A percentile compares a stretch with the other conserved stretches of the same genome.
Evolutionary conservation across 2,113 vertebrate species (phyloP).

Genomic region (Pseudopodoces humilis): DNA sequence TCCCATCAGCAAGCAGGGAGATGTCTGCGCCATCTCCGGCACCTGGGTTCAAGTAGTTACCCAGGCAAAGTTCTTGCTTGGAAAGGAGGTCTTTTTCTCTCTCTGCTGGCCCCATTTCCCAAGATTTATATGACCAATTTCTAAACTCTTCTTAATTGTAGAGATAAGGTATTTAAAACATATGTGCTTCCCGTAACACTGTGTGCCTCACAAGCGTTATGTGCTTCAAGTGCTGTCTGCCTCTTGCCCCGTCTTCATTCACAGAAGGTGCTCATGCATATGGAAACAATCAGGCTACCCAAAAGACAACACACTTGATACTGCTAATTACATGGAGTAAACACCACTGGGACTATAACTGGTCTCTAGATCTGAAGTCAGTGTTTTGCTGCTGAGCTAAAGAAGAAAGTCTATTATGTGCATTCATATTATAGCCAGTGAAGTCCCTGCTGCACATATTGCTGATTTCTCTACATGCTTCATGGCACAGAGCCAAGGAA

Average conservation of each 20-base stretch:
- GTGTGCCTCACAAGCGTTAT: not conserved
- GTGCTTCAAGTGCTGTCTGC: conserved; percentile 8
- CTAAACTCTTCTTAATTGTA: conserved; percentile 64
- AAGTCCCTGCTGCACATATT: conserved; percentile 40
- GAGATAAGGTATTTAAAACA: conserved; percentile 70
- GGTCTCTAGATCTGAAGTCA: conserved; percentile 34
- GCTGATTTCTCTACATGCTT: conserved; percentile 37
- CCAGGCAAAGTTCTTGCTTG: not conserved
- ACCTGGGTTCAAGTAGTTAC: not conserved
- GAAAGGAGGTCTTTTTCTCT: not conserved
- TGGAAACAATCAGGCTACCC: conserved; percentile 71
- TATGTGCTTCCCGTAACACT: not conserved
- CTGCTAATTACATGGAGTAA: conserved; percentile 57
- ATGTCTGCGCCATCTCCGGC: not conserved
- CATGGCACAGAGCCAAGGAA: conserved; percentile 15
- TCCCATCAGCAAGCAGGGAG: not conserved
- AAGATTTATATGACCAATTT: conserved; percentile 58
- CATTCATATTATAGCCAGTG: not conserved
- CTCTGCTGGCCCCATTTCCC: not conserved
- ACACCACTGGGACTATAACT: conserved; percentile 38
- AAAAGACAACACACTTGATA: conserved; percentile 61
- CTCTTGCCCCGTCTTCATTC: conserved; percentile 11
- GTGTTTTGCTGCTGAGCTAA: conserved; percentile 32
- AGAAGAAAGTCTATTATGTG: conserved; percentile 28
- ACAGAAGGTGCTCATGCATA: conserved; percentile 55